These are phyloP conservation scores for Hoplostethus atlanticus DNA, from an alignment of 2,797 vertebrate species.

Conservation along the genomic window DNA sequence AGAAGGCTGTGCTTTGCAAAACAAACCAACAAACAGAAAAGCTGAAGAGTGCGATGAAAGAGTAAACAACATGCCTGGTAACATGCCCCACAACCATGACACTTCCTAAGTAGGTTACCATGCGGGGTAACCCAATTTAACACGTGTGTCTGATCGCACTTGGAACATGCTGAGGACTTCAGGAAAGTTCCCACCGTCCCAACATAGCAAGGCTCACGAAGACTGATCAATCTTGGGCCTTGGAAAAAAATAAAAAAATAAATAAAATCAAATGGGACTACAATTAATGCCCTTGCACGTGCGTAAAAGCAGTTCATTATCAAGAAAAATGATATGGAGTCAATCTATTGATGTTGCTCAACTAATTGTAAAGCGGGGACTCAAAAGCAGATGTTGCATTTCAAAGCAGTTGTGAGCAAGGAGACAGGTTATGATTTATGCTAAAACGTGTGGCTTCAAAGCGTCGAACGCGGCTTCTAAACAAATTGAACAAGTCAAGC, in stretches of 20 bases:
- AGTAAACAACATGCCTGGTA: constrained; percentile 85
- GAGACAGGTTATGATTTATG: constrained; percentile 93
- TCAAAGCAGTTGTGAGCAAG: constrained; percentile 87
- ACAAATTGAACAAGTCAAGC: constrained; percentile 95
- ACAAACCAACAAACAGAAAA: constrained; percentile 88
- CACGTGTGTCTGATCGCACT: constrained; percentile 59
- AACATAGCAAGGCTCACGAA: constrained; percentile 8
- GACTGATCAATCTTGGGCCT: constrained; percentile 60
- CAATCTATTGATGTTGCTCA: constrained; percentile 88
- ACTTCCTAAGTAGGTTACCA: constrained; percentile 85
- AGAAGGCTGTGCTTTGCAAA: constrained; percentile 87
- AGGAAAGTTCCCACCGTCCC: constrained; percentile 38
- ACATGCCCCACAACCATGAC: constrained; percentile 84
- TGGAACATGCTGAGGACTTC: constrained; percentile 56
- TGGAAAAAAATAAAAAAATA: constrained; percentile 19
- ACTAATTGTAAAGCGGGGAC: constrained; percentile 88
- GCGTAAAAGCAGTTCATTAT: constrained; percentile 83
- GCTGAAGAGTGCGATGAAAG: constrained; percentile 86
- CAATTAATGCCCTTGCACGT: constrained; percentile 59
- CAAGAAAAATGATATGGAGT: constrained; percentile 84
- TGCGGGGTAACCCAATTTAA: constrained; percentile 79
- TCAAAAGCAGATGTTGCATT: constrained; percentile 90
- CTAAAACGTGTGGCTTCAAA: constrained; percentile 92
- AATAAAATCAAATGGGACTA: constrained; percentile 54
- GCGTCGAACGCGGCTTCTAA: constrained; percentile 85